Percentiles rank a stretch among this genome's conserved stretches.
These are phyloP conservation scores for Ceratosolen solmsi DNA, from an alignment of 1,140 invertebrate species.

Conservation along the genomic window DNA sequence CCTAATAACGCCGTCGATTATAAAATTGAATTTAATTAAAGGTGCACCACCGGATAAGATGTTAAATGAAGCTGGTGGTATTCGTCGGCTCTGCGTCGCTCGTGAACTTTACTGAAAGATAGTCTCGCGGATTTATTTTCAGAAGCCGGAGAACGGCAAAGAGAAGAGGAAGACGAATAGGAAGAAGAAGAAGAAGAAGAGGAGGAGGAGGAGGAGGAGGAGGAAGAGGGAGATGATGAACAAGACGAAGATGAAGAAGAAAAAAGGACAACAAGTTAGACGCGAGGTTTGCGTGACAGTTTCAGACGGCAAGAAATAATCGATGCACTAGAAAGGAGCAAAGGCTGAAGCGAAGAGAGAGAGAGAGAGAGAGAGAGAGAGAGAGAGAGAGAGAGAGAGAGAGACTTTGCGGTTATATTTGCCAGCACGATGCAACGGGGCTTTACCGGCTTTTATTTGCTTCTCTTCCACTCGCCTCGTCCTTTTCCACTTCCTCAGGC, in stretches of 20 bases:
- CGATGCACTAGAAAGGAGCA: not conserved
- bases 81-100: not conserved
- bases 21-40: too few relatives aligned
- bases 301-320: constrained; percentile 10
- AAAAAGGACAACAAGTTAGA: not conserved
- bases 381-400: not conserved
- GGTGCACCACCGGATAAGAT: too few relatives aligned
- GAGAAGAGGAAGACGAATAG: too few relatives aligned
- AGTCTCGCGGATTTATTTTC: not conserved
- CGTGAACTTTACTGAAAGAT: not conserved
- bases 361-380: not conserved
- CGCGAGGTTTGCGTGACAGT: not conserved
- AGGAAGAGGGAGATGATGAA: too few relatives aligned
- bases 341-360: not conserved
- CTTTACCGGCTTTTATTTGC: not conserved
- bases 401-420: not conserved
- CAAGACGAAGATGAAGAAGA: too few relatives aligned
- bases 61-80: too few relatives aligned
- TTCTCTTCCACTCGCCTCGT: not conserved
- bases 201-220: too few relatives aligned
- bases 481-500: not conserved
- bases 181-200: too few relatives aligned
- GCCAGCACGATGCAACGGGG: constrained; percentile 3
- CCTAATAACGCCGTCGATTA: too few relatives aligned
- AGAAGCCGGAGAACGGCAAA: too few relatives aligned